Evolutionary conservation across 2,888 invertebrate species (phyloP), one percentile per base, ranked within the genome.

Genomic region (Drosophila borealis): DNA sequence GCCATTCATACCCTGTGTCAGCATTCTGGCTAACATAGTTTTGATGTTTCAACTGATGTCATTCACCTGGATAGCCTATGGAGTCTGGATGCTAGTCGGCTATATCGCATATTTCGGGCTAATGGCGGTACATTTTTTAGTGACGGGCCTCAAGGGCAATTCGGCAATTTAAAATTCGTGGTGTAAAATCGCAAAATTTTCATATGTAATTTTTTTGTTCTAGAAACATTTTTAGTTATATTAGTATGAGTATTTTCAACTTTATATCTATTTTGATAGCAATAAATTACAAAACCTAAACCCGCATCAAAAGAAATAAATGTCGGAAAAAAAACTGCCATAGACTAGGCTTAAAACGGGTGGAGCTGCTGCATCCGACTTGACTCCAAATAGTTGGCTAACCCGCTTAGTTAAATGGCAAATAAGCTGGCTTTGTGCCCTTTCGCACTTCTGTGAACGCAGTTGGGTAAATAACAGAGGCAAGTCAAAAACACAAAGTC

Each of bases 371-470:
- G 51, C 56, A 56, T 42, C 37, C 21, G 51, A 48, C 51, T 29
- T 29, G 8, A 8, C 29, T 63, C 37, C 37, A 70, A 66, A 68
- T 68, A 64, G 87, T 83, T 76, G 59, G 71, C 81, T 75, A 84
- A 75, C 70, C 72, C 75, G 88, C 85, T 82, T 82, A 82, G 82
- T 81, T 78, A 81, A 84, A 88, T 88, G 76, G 75, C 67, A 84
- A 88, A 82, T 73, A 87, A 77, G 71, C 74, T 74, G 64, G 54
- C 56, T 61, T 64, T 56, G 42, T n/a, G 29, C 37, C 3, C 59
- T 29, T 6, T n/a, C 45, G 10, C 44, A 19, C 41, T 51, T 49
- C 37, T 44, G 50, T 19, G 59, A 70, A 70, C 60, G 57, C 70
- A 70, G 70, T 64, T 48, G 69, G 82, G 76, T 82, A 81, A 82